These are phyloP conservation scores for Ispidina picta DNA, from an alignment of 2,797 vertebrate species.

Conservation along the genomic window DNA sequence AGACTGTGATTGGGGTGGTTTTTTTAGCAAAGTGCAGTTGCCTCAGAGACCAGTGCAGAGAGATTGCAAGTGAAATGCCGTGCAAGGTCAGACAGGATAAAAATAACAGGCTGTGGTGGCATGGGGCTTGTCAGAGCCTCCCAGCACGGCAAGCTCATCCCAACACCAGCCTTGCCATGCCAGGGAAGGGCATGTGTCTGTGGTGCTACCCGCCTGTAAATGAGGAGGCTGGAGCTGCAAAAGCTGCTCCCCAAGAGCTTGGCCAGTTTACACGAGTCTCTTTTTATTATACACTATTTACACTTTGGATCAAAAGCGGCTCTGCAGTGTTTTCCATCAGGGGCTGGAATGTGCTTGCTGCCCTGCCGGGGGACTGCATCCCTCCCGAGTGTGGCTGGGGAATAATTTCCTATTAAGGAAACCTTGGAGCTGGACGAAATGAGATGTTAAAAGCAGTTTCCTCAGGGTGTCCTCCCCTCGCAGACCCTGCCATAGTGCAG, in stretches of 20 bases:
- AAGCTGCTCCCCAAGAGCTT: background rate
- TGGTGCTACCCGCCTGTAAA: background rate
- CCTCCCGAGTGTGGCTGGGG: background rate
- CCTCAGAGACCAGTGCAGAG: background rate
- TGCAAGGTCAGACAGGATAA: background rate
- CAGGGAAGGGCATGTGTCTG: background rate
- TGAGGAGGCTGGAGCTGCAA: constrained; percentile 18
- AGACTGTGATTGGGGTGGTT: rapidly evolving
- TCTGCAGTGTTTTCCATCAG: constrained; percentile 60
- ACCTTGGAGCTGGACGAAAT: constrained; percentile 58
- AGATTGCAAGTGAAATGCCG: background rate
- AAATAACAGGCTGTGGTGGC: background rate
- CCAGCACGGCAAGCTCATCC: background rate
- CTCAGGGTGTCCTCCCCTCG: constrained; percentile 7
- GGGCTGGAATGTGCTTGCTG: constrained; percentile 56
- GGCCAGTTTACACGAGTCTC: constrained; percentile 47
- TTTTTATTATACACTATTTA: constrained; percentile 71
- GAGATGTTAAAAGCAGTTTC: constrained; percentile 1
- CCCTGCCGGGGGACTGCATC: background rate
- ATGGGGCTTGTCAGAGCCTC: background rate
- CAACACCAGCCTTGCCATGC: rapidly evolving
- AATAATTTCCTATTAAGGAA: constrained; percentile 77
- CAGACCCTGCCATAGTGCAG: background rate
- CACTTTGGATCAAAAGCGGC: constrained; percentile 54
- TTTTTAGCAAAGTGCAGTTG: background rate